phyloP scores from a whole-genome alignment of 1,140 invertebrate species.

The Drosophila albomicans region DNA sequence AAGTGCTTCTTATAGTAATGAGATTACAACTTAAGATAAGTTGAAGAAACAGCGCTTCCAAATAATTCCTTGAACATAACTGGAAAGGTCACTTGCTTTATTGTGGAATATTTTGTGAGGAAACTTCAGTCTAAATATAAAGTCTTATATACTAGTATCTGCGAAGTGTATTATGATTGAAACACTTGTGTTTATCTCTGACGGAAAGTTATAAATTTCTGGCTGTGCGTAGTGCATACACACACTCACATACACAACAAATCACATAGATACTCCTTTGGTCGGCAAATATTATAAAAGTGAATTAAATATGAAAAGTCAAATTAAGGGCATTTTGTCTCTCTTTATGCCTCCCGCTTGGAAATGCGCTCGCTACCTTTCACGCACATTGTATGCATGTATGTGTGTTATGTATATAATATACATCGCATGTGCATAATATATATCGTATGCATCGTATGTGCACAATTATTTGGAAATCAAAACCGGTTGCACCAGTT shows the following conservation, averaged over 20 bases:
- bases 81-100: background rate
- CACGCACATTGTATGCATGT: background rate
- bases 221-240: slow-evolving; percentile 2
- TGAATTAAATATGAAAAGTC: slow-evolving; percentile 70
- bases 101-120: background rate
- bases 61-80: background rate
- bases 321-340: slow-evolving; percentile 74
- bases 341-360: slow-evolving; percentile 54
- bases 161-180: background rate
- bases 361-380: slow-evolving; percentile 40
- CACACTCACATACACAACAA: slow-evolving; percentile 24
- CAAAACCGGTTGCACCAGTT: background rate
- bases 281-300: slow-evolving; percentile 65
- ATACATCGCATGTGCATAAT: background rate
- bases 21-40: background rate
- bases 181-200: slow-evolving; percentile 39
- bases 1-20: background rate
- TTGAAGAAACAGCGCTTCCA: too few relatives aligned
- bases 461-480: background rate
- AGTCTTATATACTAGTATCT: background rate
- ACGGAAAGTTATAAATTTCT: slow-evolving; percentile 24
- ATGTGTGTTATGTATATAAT: background rate
- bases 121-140: slow-evolving; percentile 3
- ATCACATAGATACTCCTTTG: slow-evolving; percentile 60
- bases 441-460: background rate